A percentile compares a stretch with the other conserved stretches of the same genome.
Conservation (phyloP, 1,140 invertebrate genomes). For the Tetramorium simillimum region DNA sequence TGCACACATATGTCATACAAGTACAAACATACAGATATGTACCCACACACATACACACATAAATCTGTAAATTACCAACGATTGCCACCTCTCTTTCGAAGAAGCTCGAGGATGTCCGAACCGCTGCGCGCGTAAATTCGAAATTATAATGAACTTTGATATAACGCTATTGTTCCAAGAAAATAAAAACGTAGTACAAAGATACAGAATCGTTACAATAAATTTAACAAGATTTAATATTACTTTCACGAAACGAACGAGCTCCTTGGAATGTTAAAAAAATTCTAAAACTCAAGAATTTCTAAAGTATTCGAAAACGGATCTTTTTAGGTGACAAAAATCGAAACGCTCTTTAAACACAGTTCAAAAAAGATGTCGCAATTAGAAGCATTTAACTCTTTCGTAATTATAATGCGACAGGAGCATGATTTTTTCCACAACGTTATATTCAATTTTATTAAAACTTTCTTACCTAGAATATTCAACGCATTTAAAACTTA, state of each 20-base stretch:
- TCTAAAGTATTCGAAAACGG: not conserved
- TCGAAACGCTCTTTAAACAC: not conserved
- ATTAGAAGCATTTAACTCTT: not conserved
- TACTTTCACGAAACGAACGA: not conserved
- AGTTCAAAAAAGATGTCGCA: not conserved
- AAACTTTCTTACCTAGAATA: not conserved
- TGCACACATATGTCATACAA: too few relatives aligned
- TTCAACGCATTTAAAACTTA: not conserved
- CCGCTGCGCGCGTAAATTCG: not conserved
- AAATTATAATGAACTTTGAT: not conserved
- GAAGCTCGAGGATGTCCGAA: not conserved
- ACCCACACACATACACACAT: too few relatives aligned
- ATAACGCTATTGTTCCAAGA: too few relatives aligned
- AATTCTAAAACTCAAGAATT: not conserved
- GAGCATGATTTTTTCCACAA: not conserved
- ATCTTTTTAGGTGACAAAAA: not conserved
- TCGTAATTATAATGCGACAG: not conserved
- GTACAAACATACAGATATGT: too few relatives aligned
- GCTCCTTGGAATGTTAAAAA: not conserved
- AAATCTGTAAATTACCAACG: too few relatives aligned
- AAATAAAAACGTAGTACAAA: too few relatives aligned
- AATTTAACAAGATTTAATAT: not conserved
- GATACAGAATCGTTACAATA: too few relatives aligned
- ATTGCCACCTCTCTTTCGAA: too few relatives aligned
- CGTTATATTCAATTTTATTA: constrained; percentile 2